phyloP scores from a whole-genome alignment of 1,140 invertebrate species.

The Drosophila kurseongensis region DNA sequence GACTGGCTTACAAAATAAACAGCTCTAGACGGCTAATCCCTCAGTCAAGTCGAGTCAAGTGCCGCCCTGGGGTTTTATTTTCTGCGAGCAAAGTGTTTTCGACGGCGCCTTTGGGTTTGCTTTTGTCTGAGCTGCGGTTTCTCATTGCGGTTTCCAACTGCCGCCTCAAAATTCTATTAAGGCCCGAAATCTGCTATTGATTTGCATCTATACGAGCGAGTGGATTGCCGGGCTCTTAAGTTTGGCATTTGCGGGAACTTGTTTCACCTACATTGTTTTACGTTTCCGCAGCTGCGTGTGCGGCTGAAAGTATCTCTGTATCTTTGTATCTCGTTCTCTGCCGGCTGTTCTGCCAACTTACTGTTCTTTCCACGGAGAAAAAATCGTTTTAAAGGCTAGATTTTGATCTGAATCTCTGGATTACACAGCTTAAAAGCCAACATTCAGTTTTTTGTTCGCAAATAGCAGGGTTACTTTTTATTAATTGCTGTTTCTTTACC shows the following conservation, averaged over 20 bases:
- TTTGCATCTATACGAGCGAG: conserved; percentile 73
- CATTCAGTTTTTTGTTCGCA: background rate
- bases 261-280: conserved; percentile 80
- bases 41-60: conserved; percentile 28
- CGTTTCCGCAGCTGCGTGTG: conserved; percentile 79
- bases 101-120: conserved; percentile 72
- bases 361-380: conserved; percentile 33
- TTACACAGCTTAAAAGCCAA: conserved; percentile 12
- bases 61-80: conserved; percentile 35
- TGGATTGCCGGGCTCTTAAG: conserved; percentile 61
- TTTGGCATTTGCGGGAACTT: conserved; percentile 71
- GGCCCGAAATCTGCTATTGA: conserved; percentile 74
- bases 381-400: conserved; percentile 1
- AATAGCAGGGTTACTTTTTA: background rate
- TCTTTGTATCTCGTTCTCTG: conserved; percentile 40
- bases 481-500: background rate
- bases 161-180: conserved; percentile 71
- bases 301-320: conserved; percentile 43
- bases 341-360: conserved; percentile 8
- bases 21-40: conserved; percentile 15
- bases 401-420: conserved; percentile 10
- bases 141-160: conserved; percentile 30
- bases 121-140: conserved; percentile 76
- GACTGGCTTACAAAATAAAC: conserved; percentile 54
- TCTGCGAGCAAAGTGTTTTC: conserved; percentile 42